Evolutionary conservation across 2,797 vertebrate genomes (phyloP), one percentile per base, ranked within the genome.

Genomic region (Pseudotriccus pelzelni): DNA sequence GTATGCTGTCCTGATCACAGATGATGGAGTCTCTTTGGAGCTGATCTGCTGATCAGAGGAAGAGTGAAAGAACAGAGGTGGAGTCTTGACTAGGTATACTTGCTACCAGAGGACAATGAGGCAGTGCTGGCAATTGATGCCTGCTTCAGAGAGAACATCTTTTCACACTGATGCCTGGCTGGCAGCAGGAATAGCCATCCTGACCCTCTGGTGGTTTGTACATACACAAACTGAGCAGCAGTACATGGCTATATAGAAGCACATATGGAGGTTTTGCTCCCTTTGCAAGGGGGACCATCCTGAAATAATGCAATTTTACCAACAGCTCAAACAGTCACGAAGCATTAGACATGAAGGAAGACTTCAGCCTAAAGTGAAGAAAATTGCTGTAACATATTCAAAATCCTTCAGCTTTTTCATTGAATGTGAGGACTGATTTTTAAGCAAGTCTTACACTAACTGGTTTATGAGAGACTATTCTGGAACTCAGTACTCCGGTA

Each of bases 81-180:
- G 12, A 50, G 10, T 3, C 58, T 66, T 9, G 0, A 0, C 23
- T 81, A 24, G 24, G 2, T 78, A 8, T 36, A 0, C 12, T 59
- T 76, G 14, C 18, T 85, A 20, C 27, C 3, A 4, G 32, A 83
- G 43, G 20, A 52, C 6, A 30, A 2, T 12, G 34, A 69, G 8
- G 10, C 24, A 41, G 5, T 14, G 30, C 47, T 74, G 36, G 7
- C n/a, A 20, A 5, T 5, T 4, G 6, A 15, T 30, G 16, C 6
- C 18, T 62, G 32, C 36, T 37, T 44, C 52, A 62, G 60, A 66
- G 32, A 32, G 20, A 36, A 7, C 15, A 46, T 7, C 14, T 66
- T 19, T 4, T 6, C n/a, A 25, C 10, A 2, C 13, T 10, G 14
- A 58, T n/a, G 60, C 24, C 59, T 47, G 25, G 5, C 27, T 55